These are phyloP conservation scores for Nematopogon swammerdamellus DNA, from an alignment of 2,888 invertebrate genomes.

Conservation along the genomic window DNA sequence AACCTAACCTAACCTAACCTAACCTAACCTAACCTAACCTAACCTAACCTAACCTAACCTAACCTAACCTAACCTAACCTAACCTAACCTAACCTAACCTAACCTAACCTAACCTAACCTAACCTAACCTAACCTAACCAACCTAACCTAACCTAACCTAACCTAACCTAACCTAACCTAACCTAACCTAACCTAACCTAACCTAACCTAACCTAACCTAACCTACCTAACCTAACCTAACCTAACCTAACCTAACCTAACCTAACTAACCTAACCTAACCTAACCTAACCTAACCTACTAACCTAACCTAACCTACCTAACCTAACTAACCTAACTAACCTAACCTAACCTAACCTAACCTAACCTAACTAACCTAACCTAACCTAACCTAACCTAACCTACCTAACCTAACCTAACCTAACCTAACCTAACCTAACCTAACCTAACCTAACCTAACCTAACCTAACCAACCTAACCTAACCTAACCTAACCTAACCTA, in stretches of 20 bases:
- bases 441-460: too few species aligned
- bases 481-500: too few species aligned
- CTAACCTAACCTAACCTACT: too few species aligned
- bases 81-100: conserved; percentile 9
- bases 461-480: too few species aligned
- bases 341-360: conserved; percentile 2
- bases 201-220: not conserved
- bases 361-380: conserved; percentile 2
- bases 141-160: conserved; percentile 4
- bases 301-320: too few species aligned
- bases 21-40: conserved; percentile 9
- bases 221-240: too few species aligned
- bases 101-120: conserved; percentile 8
- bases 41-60: conserved; percentile 8
- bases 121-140: too few species aligned
- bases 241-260: not conserved
- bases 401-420: too few species aligned
- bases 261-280: not conserved
- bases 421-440: too few species aligned
- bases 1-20: conserved; percentile 9
- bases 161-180: conserved; percentile 7
- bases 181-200: conserved; percentile 9
- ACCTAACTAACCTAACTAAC: conserved; percentile 4
- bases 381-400: too few species aligned
- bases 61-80: conserved; percentile 9